These are phyloP conservation scores for Rhynchophorus ferrugineus DNA, from an alignment of 1,140 invertebrate genomes.

Conservation along the genomic window DNA sequence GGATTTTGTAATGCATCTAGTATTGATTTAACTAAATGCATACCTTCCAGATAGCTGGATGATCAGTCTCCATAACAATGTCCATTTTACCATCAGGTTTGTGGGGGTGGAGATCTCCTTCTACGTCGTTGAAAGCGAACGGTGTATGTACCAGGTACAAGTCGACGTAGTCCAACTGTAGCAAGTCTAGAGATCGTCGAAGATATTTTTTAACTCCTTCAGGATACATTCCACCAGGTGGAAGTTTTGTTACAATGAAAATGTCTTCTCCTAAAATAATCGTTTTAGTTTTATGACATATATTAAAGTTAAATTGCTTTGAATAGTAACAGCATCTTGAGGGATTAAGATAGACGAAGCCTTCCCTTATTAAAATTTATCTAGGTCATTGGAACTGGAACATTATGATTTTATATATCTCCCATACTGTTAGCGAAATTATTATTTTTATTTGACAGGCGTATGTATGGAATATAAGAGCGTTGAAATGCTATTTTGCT, in stretches of 20 bases:
- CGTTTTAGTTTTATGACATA: neutral
- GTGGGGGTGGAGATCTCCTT: conserved; percentile 41
- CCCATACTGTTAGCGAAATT: too few species aligned
- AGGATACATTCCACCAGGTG: conserved; percentile 46
- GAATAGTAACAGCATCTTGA: too few species aligned
- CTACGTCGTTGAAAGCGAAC: conserved; percentile 55
- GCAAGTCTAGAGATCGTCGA: conserved; percentile 59
- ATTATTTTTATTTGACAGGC: too few species aligned
- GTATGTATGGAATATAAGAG: too few species aligned
- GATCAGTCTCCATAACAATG: conserved; percentile 60
- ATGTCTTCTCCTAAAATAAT: conserved; percentile 57
- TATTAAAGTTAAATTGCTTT: too few species aligned
- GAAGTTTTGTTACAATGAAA: conserved; percentile 75
- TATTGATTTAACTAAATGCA: conserved; percentile 4
- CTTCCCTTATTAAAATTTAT: too few species aligned
- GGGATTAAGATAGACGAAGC: too few species aligned
- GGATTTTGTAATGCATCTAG: too few species aligned
- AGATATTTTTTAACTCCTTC: conserved; percentile 65
- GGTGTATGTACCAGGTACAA: conserved; percentile 79
- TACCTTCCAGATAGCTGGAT: conserved; percentile 67
- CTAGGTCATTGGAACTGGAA: too few species aligned
- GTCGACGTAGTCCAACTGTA: conserved; percentile 77
- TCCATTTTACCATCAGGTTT: conserved; percentile 54
- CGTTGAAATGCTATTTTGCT: too few species aligned
- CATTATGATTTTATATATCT: too few species aligned